Evolutionary conservation across 1,140 invertebrate species (phyloP).

Genomic region (Drosophila seguyi): DNA sequence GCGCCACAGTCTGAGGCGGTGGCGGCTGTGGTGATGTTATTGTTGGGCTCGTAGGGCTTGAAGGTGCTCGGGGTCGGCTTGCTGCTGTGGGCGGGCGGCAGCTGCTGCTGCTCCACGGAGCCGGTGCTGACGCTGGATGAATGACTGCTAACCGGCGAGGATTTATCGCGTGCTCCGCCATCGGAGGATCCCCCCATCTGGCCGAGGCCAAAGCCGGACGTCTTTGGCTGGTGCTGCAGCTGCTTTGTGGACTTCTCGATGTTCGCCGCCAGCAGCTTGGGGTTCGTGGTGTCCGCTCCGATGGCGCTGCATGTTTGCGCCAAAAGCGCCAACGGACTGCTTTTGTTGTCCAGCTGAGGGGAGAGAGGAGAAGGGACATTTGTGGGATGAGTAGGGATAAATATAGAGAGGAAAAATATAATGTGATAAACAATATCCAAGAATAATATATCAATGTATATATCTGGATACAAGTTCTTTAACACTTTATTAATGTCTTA

Average conservation of each 20-base stretch:
- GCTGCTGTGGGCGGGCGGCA: constrained; percentile 65
- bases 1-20: constrained; percentile 63
- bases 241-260: constrained; percentile 89
- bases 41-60: constrained; percentile 89
- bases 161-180: constrained; percentile 87
- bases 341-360: constrained; percentile 97
- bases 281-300: constrained; percentile 93
- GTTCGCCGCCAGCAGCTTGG: constrained; percentile 89
- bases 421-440: not conserved
- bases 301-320: constrained; percentile 98
- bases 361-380: constrained; percentile 75
- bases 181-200: constrained; percentile 39
- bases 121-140: constrained; percentile 80
- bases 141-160: constrained; percentile 85
- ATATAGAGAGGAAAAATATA: not conserved
- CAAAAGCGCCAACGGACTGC: constrained; percentile 96
- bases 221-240: constrained; percentile 57
- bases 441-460: not conserved
- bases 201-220: constrained; percentile 32
- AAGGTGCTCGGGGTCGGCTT: constrained; percentile 85
- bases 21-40: constrained; percentile 73
- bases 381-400: not conserved
- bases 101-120: constrained; percentile 83
- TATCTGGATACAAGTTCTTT: not conserved
- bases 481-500: not conserved